A percentile compares a stretch with the other conserved stretches of the same genome.
These are phyloP conservation scores for Scomber japonicus DNA, from an alignment of 2,113 vertebrate species.

Conservation along the genomic window DNA sequence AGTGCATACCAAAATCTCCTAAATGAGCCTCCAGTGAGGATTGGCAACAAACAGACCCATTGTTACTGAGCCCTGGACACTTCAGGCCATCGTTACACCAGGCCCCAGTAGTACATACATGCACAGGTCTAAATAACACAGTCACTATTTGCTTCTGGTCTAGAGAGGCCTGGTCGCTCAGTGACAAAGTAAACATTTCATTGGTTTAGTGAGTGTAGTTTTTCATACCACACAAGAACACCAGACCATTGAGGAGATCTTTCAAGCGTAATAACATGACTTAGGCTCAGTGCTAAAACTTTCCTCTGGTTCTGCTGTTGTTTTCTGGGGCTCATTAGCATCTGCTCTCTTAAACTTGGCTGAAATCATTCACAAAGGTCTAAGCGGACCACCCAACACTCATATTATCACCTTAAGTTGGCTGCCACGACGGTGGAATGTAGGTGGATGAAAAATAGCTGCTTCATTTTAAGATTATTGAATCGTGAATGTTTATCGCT, in stretches of 20 bases:
- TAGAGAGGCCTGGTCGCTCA: constrained; percentile 37
- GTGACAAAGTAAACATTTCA: constrained; percentile 64
- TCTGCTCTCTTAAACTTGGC: constrained; percentile 11
- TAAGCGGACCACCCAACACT: constrained; percentile 31
- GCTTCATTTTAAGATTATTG: background rate
- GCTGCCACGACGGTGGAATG: background rate
- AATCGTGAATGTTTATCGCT: background rate
- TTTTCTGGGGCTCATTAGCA: constrained; percentile 39
- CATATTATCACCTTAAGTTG: constrained; percentile 1
- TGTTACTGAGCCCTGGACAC: constrained; percentile 64
- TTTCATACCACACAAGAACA: constrained; percentile 38
- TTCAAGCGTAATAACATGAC: constrained; percentile 42
- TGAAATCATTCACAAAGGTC: constrained; percentile 20
- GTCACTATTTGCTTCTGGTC: constrained; percentile 26
- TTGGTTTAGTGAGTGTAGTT: constrained; percentile 13
- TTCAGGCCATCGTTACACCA: constrained; percentile 56
- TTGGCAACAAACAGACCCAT: constrained; percentile 80
- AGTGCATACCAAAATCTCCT: constrained; percentile 87
- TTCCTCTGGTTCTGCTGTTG: background rate
- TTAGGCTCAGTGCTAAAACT: constrained; percentile 9
- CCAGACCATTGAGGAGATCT: constrained; percentile 20
- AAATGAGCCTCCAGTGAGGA: constrained; percentile 86
- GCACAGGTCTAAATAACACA: constrained; percentile 42
- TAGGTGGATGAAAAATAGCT: background rate
- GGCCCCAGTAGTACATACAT: constrained; percentile 12